Base-by-base conservation (phyloP, 2,888 invertebrate genomes). In the Latrodectus hesperus region DNA sequence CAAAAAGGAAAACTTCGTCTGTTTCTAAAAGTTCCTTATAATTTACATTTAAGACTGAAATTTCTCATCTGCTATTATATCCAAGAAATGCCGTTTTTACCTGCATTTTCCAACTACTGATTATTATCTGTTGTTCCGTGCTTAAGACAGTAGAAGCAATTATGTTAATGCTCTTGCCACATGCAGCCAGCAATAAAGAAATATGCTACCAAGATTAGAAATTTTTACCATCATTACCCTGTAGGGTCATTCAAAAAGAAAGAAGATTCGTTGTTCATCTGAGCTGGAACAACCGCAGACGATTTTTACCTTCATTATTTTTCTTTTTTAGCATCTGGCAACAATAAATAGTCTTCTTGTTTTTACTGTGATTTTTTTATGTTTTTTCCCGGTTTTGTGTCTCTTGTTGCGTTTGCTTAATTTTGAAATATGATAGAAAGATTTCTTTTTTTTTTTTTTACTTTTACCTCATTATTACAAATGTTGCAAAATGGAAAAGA, bases 151-250 rank as follows among this genome's bases (percentile, higher is more conserved):
- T 82, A 55, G 68, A 74, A 74, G 82, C 82, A 82, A 82, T 82
- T 82, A 82, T 82, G 82, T 68, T 82, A 82, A 82, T 82, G 82
- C 26, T 49, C 74, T 14, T 64, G 11, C 67, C 38, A 64, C 74
- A 82, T 65, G 82, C 65, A 74, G 55, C 38, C 16, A 55, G 82
- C 82, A 68, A 82, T 82, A 74, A 82, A 82, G 82, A 67, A 82
- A 82, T 82, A 82, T 74, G 65, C 68, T 26, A 60, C 38, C 53
- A 75, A 82, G 82, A 82, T 82, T 82, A 82, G 82, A 74, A 82
- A 82, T 82, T 82, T 82, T 82, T 74, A 67, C 74, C 82, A 65
- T 74, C 82, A 82, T 82, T 82, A 74, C 68, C 74, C 68, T 26
- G 72, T 38, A 73, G 68, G 82, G 82, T 75, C 82, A 75, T 82